These are phyloP conservation scores for Leucophenga maculata DNA, from an alignment of 2,888 invertebrate genomes.

Conservation along the genomic window DNA sequence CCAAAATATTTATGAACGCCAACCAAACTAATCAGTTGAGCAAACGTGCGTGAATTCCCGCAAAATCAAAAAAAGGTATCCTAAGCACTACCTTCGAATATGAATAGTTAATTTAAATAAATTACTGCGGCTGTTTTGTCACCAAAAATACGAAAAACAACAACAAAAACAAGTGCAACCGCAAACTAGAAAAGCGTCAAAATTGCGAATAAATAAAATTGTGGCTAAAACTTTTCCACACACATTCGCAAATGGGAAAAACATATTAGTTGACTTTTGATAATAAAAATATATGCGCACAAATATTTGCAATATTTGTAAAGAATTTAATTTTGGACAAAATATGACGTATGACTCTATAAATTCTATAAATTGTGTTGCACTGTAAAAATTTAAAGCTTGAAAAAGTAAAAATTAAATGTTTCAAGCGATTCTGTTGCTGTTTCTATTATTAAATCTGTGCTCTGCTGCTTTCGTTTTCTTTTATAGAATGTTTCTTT, in stretches of 20 bases:
- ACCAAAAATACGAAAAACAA: neutral
- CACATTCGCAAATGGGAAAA: too few relatives aligned
- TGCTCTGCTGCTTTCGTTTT: slow-evolving; percentile 6
- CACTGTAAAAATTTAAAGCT: slow-evolving; percentile 16
- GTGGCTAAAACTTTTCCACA: neutral
- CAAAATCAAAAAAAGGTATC: too few relatives aligned
- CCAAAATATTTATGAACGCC: too few relatives aligned
- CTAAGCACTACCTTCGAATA: too few relatives aligned
- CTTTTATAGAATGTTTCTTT: slow-evolving; percentile 6
- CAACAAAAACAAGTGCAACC: neutral
- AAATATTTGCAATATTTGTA: too few relatives aligned
- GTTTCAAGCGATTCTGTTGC: neutral
- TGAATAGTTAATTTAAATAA: neutral
- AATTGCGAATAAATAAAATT: neutral
- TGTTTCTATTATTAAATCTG: slow-evolving; percentile 9
- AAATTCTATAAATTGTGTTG: too few relatives aligned
- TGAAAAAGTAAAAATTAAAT: neutral
- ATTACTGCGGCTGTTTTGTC: neutral
- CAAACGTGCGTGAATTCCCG: too few relatives aligned
- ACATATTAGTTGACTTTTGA: too few relatives aligned
- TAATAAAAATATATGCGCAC: too few relatives aligned
- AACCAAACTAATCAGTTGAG: too few relatives aligned
- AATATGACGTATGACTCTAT: too few relatives aligned
- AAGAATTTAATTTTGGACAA: too few relatives aligned
- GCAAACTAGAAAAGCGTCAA: neutral